Evolutionary conservation across 2,888 invertebrate genomes (phyloP), one percentile per base, ranked within the genome.

Genomic region (Melieria picta): DNA sequence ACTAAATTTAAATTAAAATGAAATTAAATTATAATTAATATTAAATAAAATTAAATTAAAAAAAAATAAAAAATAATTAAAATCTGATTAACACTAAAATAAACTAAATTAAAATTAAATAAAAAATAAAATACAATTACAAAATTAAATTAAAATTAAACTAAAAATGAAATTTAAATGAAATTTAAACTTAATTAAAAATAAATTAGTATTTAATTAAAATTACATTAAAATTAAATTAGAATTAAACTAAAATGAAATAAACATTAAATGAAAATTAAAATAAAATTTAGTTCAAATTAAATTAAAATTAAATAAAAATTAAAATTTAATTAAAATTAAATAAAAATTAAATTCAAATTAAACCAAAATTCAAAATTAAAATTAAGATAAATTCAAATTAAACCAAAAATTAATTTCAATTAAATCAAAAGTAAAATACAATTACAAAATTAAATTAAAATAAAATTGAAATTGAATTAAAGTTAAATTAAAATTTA

Each of bases 61-160:
- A 4, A 4, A 1, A 52, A 3, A 4, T 10, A n/a, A 7, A 52
- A 52, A 4, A 4, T 5, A 52, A 3, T n/a, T 10, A n/a, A 7
- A 52, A 52, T n/a, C 13, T 5, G 13, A 52, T 1, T 52, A 7
- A 52, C 11, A 52, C 9, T 5, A 52, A 52, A 52, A n/a, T 5
- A 4, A 52, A 52, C 13, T 5, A 4, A 52, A 52, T 52, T 5
- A 52, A 52, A 52, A 5, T n/a, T n/a, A 52, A 52, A n/a, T n/a
- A 52, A 52, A 7, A n/a, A 52, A 52, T 5, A 52, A 10, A 52
- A 52, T n/a, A 52, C 13, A 52, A 52, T n/a, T n/a, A n/a, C 11
- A 52, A 52, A 52, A n/a, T n/a, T n/a, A 52, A 52, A n/a, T n/a
- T n/a, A 52, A 52, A n/a, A 52, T n/a, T n/a, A 52, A n/a, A 52